phyloP scores from a whole-genome alignment of 2,113 vertebrate genomes.

The Argyrosomus japonicus region DNA sequence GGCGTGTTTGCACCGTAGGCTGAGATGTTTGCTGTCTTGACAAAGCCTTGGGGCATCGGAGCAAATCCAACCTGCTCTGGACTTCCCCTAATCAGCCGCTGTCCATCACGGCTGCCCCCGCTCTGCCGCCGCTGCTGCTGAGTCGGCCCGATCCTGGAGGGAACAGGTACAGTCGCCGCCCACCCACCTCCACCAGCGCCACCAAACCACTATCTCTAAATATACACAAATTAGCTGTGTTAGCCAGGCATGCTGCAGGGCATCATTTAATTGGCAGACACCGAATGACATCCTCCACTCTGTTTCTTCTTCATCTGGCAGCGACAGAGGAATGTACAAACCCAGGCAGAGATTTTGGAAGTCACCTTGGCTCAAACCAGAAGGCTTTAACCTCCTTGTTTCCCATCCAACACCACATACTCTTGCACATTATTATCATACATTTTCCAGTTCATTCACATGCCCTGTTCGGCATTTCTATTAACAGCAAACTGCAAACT shows the following conservation, averaged over 20 bases:
- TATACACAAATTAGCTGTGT: conserved; percentile 72
- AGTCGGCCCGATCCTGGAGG: conserved; percentile 31
- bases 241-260: conserved; percentile 72
- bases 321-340: conserved; percentile 23
- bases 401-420: background rate
- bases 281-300: conserved; percentile 59
- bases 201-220: conserved; percentile 57
- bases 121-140: conserved; percentile 43
- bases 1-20: conserved; percentile 46
- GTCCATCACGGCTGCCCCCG: conserved; percentile 69
- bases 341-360: conserved; percentile 36
- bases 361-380: conserved; percentile 55
- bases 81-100: conserved; percentile 78
- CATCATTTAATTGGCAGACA: conserved; percentile 79
- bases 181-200: conserved; percentile 23
- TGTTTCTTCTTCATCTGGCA: conserved; percentile 44
- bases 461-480: background rate
- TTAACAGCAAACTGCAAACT: background rate
- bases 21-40: conserved; percentile 68
- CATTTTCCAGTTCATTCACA: conserved; percentile 21
- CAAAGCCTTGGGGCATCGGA: conserved; percentile 71
- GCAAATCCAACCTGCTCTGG: conserved; percentile 61
- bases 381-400: conserved; percentile 21
- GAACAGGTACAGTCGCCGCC: conserved; percentile 44
- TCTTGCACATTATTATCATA: conserved; percentile 7